Conservation (phyloP, 2,113 vertebrate genomes). For the Mirounga angustirostris region DNA sequence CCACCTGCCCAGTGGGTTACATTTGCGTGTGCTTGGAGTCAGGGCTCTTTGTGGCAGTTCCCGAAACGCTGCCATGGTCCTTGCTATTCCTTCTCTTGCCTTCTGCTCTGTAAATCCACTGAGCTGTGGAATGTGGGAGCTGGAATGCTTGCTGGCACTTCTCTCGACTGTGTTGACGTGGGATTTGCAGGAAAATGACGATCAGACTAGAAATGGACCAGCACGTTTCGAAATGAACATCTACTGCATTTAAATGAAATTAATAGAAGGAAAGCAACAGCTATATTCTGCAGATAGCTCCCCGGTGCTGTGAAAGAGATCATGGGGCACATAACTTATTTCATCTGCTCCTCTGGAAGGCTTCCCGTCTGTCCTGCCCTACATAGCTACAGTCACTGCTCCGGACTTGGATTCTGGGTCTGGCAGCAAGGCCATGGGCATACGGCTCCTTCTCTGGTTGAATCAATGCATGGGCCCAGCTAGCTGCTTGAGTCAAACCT, state of each 20-base stretch:
- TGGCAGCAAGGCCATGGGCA: background rate
- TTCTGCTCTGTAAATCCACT: constrained; percentile 54
- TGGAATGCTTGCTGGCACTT: constrained; percentile 36
- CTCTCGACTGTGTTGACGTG: constrained; percentile 59
- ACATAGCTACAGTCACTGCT: background rate
- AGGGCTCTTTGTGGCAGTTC: background rate
- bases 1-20: background rate
- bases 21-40: background rate
- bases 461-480: background rate
- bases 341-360: background rate
- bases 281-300: background rate
- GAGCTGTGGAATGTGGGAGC: constrained; percentile 68
- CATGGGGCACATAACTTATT: background rate
- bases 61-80: background rate
- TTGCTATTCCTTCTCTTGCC: background rate
- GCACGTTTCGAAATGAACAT: background rate
- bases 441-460: background rate
- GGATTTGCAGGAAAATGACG: constrained; percentile 62
- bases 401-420: background rate
- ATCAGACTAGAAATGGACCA: constrained; percentile 55
- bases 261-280: background rate
- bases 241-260: background rate
- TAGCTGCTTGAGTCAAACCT: background rate
- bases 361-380: background rate
- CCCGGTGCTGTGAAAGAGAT: background rate